Evolutionary conservation across 2,113 vertebrate genomes (phyloP), one percentile per base, ranked within the genome.

Genomic region (Bucco capensis): DNA sequence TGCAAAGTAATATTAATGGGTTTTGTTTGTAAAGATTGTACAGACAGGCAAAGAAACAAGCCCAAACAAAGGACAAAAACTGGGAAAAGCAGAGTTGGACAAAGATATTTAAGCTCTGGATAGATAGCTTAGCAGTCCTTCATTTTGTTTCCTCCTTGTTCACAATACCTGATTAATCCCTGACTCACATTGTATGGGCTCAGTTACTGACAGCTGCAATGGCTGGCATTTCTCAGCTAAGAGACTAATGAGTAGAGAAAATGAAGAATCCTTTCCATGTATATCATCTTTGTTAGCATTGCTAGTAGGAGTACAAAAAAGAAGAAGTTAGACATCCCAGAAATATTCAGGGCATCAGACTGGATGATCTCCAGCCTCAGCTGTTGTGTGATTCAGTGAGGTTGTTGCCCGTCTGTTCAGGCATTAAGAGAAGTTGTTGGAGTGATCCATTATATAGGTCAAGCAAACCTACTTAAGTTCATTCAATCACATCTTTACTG

Each of bases 341-440:
- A 73, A 79, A 53, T 54, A 76, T 30, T 53, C 56, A 82, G 33
- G 8, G 22, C 14, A n/a, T 53, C 44, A 28, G 4, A 23, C 5
- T 19, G 28, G 23, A 12, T 27, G 30, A 58, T 13, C 19, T 77
- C 42, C 19, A n/a, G 25, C 33, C 31, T 74, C 56, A 71, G 53
- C 8, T 38, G 14, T 9, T 69, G 14, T 30, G 40, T 27, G 35
- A 19, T 60, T 74, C 27, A 27, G 9, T 37, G 49, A 61, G 12
- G 24, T 2, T 28, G 11, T 4, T 44, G 27, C 27, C 18, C 9
- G 10, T 30, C 30, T 75, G 40, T n/a, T 38, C 24, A 14, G 28
- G 15, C 2, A 31, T 30, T 19, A 31, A 0, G 2, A 40, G 8
- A 65, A 6, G 25, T 27, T 10, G 1, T 7, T 38, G 18, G 51